phyloP scores from a whole-genome alignment of 2,797 vertebrate genomes.

The Paratrypauchen microcephalus region DNA sequence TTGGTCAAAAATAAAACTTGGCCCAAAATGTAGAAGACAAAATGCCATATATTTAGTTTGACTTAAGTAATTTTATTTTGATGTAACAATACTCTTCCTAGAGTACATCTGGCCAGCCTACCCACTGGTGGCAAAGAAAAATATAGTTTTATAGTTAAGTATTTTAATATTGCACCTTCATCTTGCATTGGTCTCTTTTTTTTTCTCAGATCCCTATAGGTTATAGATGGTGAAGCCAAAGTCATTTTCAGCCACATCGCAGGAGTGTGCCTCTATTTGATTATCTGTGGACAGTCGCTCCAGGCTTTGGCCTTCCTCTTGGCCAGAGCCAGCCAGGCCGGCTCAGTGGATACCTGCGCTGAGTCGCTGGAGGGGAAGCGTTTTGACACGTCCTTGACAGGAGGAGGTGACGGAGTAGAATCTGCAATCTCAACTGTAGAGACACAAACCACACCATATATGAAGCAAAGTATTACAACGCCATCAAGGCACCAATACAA shows the following conservation, averaged over 20 bases:
- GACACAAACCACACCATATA: conserved; percentile 9
- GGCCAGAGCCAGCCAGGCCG: conserved; percentile 96
- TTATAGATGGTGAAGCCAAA: conserved; percentile 18
- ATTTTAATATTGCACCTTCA: not conserved
- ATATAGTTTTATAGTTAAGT: not conserved
- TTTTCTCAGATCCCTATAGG: not conserved
- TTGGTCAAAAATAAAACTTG: not conserved
- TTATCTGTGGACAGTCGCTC: conserved; percentile 99
- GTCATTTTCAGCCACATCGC: conserved; percentile 15
- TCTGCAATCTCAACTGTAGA: conserved; percentile 92
- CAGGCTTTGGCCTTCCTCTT: conserved; percentile 99
- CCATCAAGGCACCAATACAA: not conserved
- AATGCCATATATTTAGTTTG: not conserved
- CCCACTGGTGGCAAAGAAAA: not conserved
- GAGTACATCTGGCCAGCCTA: not conserved
- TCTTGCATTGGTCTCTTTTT: conserved; percentile 2
- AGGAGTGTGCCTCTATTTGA: conserved; percentile 81
- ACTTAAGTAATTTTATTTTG: not conserved
- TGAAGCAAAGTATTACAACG: not conserved
- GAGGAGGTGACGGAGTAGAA: conserved; percentile 81
- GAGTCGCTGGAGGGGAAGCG: conserved; percentile 91
- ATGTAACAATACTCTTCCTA: not conserved
- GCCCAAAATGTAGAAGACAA: not conserved
- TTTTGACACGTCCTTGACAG: conserved; percentile 92
- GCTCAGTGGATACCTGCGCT: conserved; percentile 91